A percentile compares a stretch with the other conserved stretches of the same genome.
Evolutionary conservation across 2,888 invertebrate genomes (phyloP).

Genomic region (Tetragnatha montana): DNA sequence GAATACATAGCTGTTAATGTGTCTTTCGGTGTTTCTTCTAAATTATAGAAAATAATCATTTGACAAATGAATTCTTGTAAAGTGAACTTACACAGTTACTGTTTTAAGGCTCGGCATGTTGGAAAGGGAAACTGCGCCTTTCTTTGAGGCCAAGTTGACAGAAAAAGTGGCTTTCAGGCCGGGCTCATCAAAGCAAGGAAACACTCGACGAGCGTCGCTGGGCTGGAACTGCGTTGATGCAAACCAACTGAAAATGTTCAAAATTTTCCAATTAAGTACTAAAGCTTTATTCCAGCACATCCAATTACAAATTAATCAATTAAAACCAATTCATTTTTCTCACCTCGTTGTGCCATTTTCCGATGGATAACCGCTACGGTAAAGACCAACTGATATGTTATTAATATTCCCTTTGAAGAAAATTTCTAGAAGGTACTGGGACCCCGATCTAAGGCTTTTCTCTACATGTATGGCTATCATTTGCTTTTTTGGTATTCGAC

Average conservation of each 20-base stretch:
- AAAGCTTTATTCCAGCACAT: too few relatives aligned
- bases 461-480: conserved; percentile 30
- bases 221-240: conserved; percentile 66
- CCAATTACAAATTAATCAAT: too few relatives aligned
- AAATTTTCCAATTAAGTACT: not conserved
- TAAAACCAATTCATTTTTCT: not conserved
- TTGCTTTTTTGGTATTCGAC: conserved; percentile 16
- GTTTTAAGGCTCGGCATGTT: conserved; percentile 50
- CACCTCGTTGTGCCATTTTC: conserved; percentile 40
- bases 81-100: conserved; percentile 37
- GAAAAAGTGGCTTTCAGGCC: conserved; percentile 53
- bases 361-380: conserved; percentile 51
- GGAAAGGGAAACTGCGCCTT: conserved; percentile 14
- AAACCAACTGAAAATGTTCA: conserved; percentile 45
- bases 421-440: conserved; percentile 48
- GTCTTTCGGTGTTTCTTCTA: too few relatives aligned
- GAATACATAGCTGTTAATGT: too few relatives aligned
- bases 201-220: conserved; percentile 59
- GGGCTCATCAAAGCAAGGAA: conserved; percentile 67
- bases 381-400: conserved; percentile 60
- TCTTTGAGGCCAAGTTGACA: conserved; percentile 22
- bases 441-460: conserved; percentile 5
- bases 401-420: conserved; percentile 46
- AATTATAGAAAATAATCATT: too few relatives aligned
- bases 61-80: not conserved